These are phyloP conservation scores for Lethenteron reissneri DNA, from an alignment of 2,113 vertebrate species.

Conservation along the genomic window DNA sequence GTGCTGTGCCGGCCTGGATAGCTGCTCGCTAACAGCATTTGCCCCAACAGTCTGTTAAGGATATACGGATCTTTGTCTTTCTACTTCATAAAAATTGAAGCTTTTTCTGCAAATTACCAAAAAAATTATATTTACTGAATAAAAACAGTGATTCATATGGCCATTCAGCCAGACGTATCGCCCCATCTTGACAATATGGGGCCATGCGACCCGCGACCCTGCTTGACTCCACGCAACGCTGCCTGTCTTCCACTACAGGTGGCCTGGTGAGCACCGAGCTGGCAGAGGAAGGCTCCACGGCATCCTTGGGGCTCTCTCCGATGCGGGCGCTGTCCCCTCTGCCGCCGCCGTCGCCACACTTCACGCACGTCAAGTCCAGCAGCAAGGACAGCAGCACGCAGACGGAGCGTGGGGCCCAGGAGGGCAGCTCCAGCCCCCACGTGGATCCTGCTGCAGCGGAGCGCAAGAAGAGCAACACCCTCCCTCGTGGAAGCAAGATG, in stretches of 20 bases:
- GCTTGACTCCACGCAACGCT: background rate
- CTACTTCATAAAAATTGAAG: no score
- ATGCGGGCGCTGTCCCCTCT: conserved; percentile 1
- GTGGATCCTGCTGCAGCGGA: conserved; percentile 8
- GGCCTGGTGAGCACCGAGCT: background rate
- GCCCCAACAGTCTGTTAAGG: no score
- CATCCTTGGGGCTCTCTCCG: background rate
- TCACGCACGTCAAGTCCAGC: conserved; percentile 21
- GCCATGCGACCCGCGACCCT: background rate
- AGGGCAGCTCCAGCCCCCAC: conserved; percentile 11
- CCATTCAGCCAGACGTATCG: no score
- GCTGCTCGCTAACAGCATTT: no score
- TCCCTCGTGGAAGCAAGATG: conserved; percentile 1
- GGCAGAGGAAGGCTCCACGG: background rate
- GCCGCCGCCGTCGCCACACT: conserved; percentile 8
- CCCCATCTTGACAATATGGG: background rate
- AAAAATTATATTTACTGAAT: no score
- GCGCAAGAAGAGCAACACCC: conserved; percentile 1
- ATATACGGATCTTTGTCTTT: no score
- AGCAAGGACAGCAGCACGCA: conserved; percentile 58
- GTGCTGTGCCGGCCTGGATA: no score
- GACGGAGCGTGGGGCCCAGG: conserved; percentile 21
- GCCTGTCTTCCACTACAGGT: background rate
- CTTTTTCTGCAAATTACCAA: no score
- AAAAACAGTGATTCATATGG: no score